A percentile compares a stretch with the other conserved stretches of the same genome.
Evolutionary conservation across 2,888 invertebrate genomes (phyloP).

Genomic region (Magallana nippona): DNA sequence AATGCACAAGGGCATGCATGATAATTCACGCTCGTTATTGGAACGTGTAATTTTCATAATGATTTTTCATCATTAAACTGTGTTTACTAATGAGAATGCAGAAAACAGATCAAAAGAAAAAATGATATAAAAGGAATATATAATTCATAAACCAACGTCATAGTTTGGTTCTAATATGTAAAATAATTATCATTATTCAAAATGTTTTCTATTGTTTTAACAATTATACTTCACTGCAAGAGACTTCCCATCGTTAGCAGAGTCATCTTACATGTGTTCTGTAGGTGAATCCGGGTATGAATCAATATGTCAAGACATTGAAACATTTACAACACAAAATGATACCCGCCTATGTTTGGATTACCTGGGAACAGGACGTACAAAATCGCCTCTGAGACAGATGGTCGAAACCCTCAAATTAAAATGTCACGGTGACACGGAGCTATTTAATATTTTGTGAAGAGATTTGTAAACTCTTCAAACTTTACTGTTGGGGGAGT

Average conservation of each 20-base stretch:
- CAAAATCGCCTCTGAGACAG: neutral
- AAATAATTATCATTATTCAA: neutral
- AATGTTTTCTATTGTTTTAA: too few species aligned
- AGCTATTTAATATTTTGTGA: neutral
- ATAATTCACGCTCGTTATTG: neutral
- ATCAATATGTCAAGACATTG: constrained; percentile 5
- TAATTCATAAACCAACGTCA: neutral
- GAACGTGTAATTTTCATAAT: neutral
- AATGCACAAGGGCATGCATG: neutral
- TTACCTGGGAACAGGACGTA: neutral
- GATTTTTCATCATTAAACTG: neutral
- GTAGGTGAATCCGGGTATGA: neutral
- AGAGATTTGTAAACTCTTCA: too few species aligned
- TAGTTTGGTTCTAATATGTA: neutral
- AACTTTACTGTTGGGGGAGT: too few species aligned
- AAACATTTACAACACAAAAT: neutral
- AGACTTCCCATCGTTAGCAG: neutral
- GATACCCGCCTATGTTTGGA: neutral
- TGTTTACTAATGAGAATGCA: neutral
- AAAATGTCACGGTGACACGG: neutral
- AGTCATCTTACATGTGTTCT: neutral
- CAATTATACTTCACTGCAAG: neutral
- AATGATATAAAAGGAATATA: neutral
- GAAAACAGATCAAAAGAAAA: constrained; percentile 9
- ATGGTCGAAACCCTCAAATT: neutral